Base-by-base conservation (phyloP, 2,888 invertebrate species). In the Aradus depressus region DNA sequence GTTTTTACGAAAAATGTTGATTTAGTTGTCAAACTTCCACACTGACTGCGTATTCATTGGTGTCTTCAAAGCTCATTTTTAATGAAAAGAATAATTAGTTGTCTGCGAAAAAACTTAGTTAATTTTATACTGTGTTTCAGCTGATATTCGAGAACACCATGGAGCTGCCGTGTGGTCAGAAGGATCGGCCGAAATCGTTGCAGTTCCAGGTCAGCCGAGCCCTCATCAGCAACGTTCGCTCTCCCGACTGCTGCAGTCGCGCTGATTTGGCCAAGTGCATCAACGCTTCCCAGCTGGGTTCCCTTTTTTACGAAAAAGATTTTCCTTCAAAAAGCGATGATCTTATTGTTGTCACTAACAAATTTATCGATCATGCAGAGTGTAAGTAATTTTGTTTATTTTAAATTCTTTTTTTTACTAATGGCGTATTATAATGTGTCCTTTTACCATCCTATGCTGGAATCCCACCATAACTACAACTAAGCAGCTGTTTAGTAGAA, bases 101-200 rank as follows among this genome's bases (percentile, higher is more conserved):
- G n/a, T n/a, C n/a, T n/a, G n/a, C n/a, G n/a, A n/a, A n/a, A n/a
- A n/a, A n/a, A n/a, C n/a, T n/a, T n/a, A n/a, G n/a, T n/a, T n/a
- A n/a, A n/a, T n/a, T n/a, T n/a, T n/a, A n/a, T n/a, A n/a, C n/a
- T 28, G 22, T 14, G 43, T 60, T 54, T 52, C 66, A 88, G 87
- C 65, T 88, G 58, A 76, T 85, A 32, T 73, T 88, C 62, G 90
- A 91, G 68, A 82, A 84, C 23, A 77, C 79, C 25, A 67, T 76
- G 6, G 84, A 86, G 59, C 39, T 37, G 16, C 81, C 83, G 62
- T 77, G 83, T 3, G 82, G 79, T 45, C 91, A 87, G 68, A 77
- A 83, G 54, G 92, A 93, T 67, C 74, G 92, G 21, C 96, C 95
- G 0, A 84, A 83, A 62, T 82, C 86, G 23, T 72, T 96, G 58